phyloP scores from a whole-genome alignment of 2,888 invertebrate genomes.

The Drosophila cracens region DNA sequence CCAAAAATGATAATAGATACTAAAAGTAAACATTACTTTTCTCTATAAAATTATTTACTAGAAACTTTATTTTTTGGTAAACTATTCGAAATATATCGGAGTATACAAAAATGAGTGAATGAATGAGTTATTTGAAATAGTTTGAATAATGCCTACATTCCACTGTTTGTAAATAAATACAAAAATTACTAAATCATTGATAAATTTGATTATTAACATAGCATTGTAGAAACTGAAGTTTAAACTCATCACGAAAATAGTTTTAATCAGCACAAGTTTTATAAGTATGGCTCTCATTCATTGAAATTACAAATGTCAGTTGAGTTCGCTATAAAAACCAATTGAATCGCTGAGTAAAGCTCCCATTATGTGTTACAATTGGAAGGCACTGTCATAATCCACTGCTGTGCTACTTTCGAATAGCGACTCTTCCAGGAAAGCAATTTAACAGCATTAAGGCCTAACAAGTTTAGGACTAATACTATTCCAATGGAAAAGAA shows the following conservation, averaged over 20 bases:
- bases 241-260: not conserved
- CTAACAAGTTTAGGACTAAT: constrained; percentile 37
- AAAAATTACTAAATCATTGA: not conserved
- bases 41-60: too few relatives aligned
- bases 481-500: not conserved
- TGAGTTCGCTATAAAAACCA: not conserved
- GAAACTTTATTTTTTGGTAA: not conserved
- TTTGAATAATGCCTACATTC: not conserved
- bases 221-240: not conserved
- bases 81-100: not conserved
- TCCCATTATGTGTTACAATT: constrained; percentile 16
- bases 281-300: not conserved
- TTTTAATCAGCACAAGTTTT: not conserved
- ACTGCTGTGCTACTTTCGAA: constrained; percentile 35
- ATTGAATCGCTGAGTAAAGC: constrained; percentile 2
- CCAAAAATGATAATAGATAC: not conserved
- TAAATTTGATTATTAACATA: not conserved
- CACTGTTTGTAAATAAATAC: not conserved
- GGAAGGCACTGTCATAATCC: constrained; percentile 32
- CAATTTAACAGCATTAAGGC: constrained; percentile 45
- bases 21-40: not conserved
- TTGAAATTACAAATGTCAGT: not conserved
- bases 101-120: not conserved
- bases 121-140: not conserved
- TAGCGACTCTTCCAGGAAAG: constrained; percentile 30